A percentile compares a stretch with the other conserved stretches of the same genome.
These are phyloP conservation scores for Gadus chalcogrammus DNA, from an alignment of 2,113 vertebrate genomes.

Conservation along the genomic window DNA sequence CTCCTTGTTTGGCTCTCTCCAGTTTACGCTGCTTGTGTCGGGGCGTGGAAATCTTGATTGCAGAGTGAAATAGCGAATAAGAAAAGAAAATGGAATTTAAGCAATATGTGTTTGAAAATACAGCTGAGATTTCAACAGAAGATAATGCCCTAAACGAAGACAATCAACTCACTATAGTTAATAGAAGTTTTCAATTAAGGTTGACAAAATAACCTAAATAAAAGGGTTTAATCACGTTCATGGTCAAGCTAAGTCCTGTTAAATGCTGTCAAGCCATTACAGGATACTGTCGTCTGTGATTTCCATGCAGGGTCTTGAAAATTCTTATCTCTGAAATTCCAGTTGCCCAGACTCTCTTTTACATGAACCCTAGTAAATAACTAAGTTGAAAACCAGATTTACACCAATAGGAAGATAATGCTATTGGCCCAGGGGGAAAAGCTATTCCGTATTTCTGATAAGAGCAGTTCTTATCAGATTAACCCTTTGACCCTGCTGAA, in stretches of 20 bases:
- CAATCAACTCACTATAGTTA: too few relatives aligned
- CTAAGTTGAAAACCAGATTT: not conserved
- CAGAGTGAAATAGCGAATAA: constrained; percentile 12
- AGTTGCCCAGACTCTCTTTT: not conserved
- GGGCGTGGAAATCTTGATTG: constrained; percentile 34
- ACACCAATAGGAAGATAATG: constrained; percentile 3
- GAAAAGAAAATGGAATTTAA: constrained; percentile 12
- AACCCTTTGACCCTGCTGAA: not conserved
- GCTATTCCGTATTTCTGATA: not conserved
- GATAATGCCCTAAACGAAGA: too few relatives aligned
- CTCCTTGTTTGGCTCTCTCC: constrained; percentile 30
- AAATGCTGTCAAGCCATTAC: too few relatives aligned
- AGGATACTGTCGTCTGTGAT: too few relatives aligned
- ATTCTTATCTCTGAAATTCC: not conserved
- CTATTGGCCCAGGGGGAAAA: not conserved
- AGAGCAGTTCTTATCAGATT: constrained; percentile 2
- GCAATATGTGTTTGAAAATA: too few relatives aligned
- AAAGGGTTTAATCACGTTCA: too few relatives aligned
- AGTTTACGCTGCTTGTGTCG: constrained; percentile 26
- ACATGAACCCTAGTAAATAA: not conserved
- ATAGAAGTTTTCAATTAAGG: too few relatives aligned
- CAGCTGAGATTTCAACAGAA: not conserved
- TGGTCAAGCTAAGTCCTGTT: too few relatives aligned
- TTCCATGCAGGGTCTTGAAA: too few relatives aligned
- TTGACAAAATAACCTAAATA: too few relatives aligned